Evolutionary conservation across 2,113 vertebrate genomes (phyloP), one percentile per base, ranked within the genome.

Genomic region (Calyptommatus sinebrachiatus): DNA sequence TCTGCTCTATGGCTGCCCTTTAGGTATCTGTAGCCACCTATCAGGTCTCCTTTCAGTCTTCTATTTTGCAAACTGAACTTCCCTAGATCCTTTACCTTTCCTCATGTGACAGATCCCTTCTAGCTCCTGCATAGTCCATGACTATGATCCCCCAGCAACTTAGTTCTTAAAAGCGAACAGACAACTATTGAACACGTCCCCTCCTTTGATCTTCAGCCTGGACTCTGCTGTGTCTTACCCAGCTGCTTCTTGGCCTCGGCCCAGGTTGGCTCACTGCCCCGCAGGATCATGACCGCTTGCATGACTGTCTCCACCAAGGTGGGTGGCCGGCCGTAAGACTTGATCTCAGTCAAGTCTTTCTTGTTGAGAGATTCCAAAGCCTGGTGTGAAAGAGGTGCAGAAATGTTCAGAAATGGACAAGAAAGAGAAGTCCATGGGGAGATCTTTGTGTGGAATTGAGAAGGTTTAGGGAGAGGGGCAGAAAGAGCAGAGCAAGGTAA

Each of bases 321-420:
- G 0, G 97, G 97, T 3, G 97, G 97, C 26, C 94, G 94, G 8
- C 96, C 96, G 0, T 97, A 98, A 0, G 97, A 96, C 91, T 97
- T 98, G 91, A 98, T 98, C 90, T 98, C 97, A 0, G 95, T 96
- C 95, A 98, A 95, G 86, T 98, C 97, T 88, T 96, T 97, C 89
- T 97, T 98, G 89, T 98, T 97, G 89, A 98, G 92, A 20, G 97
- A 97, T 86, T 97, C 96, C 89, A 98, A 87, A 8, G 97, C 97
- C 97, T 98, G 84, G 18, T 11, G 6, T 53, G 31, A 22, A 22
- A n/a, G 29, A 1, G 4, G 50, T 20, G 1, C 1, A 21, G 16
- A 14, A 35, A 14, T n/a, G 3, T 22, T 75, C 22, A 60, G 66
- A 22, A 31, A 29, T 28, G 14, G n/a, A 6, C 20, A 46, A 24